Conservation (phyloP, 1,140 invertebrate genomes). For the Ridgeia piscesae region DNA sequence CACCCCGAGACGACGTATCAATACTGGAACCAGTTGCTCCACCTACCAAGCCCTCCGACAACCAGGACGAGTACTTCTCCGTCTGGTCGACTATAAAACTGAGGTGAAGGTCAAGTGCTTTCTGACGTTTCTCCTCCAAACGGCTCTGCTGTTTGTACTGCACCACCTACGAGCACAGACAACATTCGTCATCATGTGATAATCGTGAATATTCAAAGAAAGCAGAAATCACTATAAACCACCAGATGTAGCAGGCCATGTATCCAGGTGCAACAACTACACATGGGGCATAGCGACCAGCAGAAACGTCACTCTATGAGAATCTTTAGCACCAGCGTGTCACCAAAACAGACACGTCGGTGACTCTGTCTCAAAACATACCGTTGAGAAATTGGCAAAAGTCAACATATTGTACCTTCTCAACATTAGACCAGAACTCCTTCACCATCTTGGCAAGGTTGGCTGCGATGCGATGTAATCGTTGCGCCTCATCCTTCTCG, state of each 20-base stretch:
- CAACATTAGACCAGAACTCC: slow-evolving; percentile 94
- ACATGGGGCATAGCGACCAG: not conserved
- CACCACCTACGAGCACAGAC: slow-evolving; percentile 68
- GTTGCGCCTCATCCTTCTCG: slow-evolving; percentile 86
- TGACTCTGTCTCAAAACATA: slow-evolving; percentile 4
- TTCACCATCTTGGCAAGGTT: slow-evolving; percentile 91
- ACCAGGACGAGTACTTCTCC: slow-evolving; percentile 84
- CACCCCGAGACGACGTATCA: not conserved
- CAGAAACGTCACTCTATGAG: not conserved
- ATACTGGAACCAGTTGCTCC: not conserved
- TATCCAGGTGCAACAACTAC: not conserved
- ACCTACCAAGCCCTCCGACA: slow-evolving; percentile 56
- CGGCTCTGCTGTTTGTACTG: slow-evolving; percentile 91
- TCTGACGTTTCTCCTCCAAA: slow-evolving; percentile 91
- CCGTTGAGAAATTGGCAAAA: not conserved
- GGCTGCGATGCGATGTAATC: slow-evolving; percentile 82
- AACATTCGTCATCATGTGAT: no score
- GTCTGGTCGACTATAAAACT: slow-evolving; percentile 99
- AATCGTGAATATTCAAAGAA: no score
- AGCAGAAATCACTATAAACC: no score
- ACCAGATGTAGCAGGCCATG: not conserved
- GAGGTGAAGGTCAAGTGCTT: slow-evolving; percentile 93
- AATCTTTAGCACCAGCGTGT: not conserved
- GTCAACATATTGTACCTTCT: slow-evolving; percentile 68
- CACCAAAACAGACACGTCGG: not conserved